Conservation (phyloP, 2,888 invertebrate genomes). For the Caenorhabditis virilis region DNA sequence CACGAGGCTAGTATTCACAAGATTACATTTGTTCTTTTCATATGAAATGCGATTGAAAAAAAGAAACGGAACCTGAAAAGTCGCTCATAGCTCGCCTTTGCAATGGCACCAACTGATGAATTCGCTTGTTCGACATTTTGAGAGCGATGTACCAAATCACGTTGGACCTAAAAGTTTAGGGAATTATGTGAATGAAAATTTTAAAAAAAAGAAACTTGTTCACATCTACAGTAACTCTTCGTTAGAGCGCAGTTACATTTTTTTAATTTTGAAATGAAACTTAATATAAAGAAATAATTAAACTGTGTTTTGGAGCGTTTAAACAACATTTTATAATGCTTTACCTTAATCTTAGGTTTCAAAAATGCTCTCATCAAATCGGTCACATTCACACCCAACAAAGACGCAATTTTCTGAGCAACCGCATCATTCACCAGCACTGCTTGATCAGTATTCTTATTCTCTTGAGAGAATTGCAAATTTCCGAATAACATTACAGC, state of each 20-base stretch:
- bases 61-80: slow-evolving; percentile 87
- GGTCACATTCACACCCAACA: slow-evolving; percentile 86
- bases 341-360: slow-evolving; percentile 87
- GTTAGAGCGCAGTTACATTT: no score
- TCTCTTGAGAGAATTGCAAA: slow-evolving; percentile 97
- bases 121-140: slow-evolving; percentile 96
- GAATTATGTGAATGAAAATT: background rate
- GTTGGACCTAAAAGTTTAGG: slow-evolving; percentile 76
- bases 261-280: no score
- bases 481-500: slow-evolving; percentile 94
- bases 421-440: slow-evolving; percentile 92
- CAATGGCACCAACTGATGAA: slow-evolving; percentile 96
- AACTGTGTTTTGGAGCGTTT: no score
- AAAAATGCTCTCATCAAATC: slow-evolving; percentile 97
- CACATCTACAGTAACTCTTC: no score
- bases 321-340: no score
- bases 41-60: no score
- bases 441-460: slow-evolving; percentile 92
- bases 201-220: background rate
- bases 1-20: no score
- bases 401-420: slow-evolving; percentile 89
- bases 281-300: no score
- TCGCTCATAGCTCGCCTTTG: slow-evolving; percentile 95
- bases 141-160: slow-evolving; percentile 95
- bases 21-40: no score